Evolutionary conservation across 2,888 invertebrate species (phyloP), one percentile per base, ranked within the genome.

Genomic region (Tromatobia lineatoria): DNA sequence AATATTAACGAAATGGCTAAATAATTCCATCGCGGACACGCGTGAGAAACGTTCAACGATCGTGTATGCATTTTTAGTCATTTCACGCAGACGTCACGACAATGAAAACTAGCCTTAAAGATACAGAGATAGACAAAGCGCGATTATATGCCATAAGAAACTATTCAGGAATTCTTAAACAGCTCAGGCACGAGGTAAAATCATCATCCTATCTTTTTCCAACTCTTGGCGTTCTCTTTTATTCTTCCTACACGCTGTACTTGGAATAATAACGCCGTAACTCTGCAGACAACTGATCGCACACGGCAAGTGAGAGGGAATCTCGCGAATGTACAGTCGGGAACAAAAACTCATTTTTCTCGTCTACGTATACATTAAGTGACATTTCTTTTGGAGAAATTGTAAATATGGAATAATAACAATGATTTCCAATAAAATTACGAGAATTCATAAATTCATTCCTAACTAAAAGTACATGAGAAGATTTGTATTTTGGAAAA

Each of bases 111-210:
- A 47, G 71, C 64, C 64, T 66, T 25, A 47, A 59, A 66, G 71
- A 66, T 73, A 23, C n/a, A 38, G 57, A 73, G 71, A 75, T 59
- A 57, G 77, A 82, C 76, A 77, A 77, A 74, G 73, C 29, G 78
- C 69, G 77, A 82, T 82, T 59, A 73, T 71, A 73, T 69, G 25
- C 52, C 23, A 34, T 34, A 61, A 74, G 73, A 78, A 78, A 59
- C 71, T 73, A 47, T 74, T 67, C 66, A 78, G 73, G 59, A 78
- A 74, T 82, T 74, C 73, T 61, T 25, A 29, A 82, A 61, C 38
- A 59, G 42, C 57, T 52, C 18, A 7, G 70, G 38, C 54, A 54
- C 50, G 70, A 78, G 59, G 29, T 50, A 74, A 61, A 47, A 29
- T 29, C 52, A 71, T 66, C 69, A 20, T 38, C 15, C 38, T 38